A percentile compares a stretch with the other conserved stretches of the same genome.
phyloP scores from a whole-genome alignment of 2,113 vertebrate species.

The Ramphastos sulfuratus region DNA sequence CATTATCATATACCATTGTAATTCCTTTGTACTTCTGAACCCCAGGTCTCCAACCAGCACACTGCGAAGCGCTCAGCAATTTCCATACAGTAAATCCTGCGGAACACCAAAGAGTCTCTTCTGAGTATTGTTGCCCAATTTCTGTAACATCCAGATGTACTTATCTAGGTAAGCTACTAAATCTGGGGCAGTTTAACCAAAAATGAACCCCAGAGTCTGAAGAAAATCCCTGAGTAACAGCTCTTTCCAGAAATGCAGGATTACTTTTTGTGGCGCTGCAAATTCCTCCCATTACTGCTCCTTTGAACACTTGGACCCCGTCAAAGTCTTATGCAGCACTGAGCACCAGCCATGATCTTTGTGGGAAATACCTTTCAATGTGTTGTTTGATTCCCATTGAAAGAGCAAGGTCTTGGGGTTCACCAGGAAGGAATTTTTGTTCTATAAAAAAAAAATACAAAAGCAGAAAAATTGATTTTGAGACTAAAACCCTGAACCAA shows the following conservation, averaged over 20 bases:
- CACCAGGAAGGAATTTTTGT: background rate
- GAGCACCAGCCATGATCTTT: background rate
- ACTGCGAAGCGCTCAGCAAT: conserved; percentile 44
- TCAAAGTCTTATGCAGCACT: background rate
- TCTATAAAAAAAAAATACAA: background rate
- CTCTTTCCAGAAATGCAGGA: background rate
- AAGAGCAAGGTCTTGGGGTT: background rate
- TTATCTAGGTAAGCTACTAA: conserved; percentile 35
- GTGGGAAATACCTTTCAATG: background rate
- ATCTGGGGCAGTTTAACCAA: background rate
- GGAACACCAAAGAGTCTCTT: conserved; percentile 37
- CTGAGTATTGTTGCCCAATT: conserved; percentile 17
- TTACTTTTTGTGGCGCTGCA: background rate
- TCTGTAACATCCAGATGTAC: conserved; percentile 6
- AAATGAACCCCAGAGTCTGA: background rate
- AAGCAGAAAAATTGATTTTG: background rate
- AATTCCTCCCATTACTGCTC: background rate
- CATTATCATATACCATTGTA: conserved; percentile 56
- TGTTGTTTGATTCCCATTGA: background rate
- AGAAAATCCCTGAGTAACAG: background rate
- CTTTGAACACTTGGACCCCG: background rate
- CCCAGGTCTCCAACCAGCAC: conserved; percentile 28
- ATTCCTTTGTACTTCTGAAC: conserved; percentile 61
- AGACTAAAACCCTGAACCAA: background rate
- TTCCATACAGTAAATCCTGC: conserved; percentile 50